These are phyloP conservation scores for Clarias magur DNA, from an alignment of 2,113 vertebrate genomes.

Conservation along the genomic window DNA sequence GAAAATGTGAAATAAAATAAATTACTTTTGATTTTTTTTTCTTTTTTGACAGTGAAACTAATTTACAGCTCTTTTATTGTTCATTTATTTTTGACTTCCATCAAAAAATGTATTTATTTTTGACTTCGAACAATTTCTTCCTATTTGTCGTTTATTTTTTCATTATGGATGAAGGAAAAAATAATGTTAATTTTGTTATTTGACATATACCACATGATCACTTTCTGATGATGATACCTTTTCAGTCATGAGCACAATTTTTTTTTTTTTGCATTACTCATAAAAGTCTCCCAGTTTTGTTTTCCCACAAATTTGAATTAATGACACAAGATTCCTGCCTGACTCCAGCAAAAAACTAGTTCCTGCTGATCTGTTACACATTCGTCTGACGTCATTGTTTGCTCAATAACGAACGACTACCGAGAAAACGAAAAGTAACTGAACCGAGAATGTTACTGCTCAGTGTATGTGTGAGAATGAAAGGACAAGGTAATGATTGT, in stretches of 20 bases:
- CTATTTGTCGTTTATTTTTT: not conserved
- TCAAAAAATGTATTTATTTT: not conserved
- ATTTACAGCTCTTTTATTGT: not conserved
- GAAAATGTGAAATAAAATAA: not conserved
- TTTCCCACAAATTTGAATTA: not conserved
- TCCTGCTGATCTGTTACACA: slow-evolving; percentile 6
- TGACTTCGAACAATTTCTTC: not conserved
- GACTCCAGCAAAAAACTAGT: slow-evolving; percentile 50
- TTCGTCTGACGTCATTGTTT: not conserved
- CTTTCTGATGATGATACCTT: not conserved
- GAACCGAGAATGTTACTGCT: not conserved
- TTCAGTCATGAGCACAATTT: too few species aligned
- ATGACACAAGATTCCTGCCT: not conserved
- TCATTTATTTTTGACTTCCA: not conserved
- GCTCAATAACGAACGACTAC: not conserved
- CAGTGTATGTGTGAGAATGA: slow-evolving; percentile 17
- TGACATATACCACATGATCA: not conserved
- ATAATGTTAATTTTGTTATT: not conserved
- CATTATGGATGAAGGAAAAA: not conserved
- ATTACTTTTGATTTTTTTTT: too few species aligned
- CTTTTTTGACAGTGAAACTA: not conserved
- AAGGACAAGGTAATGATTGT: slow-evolving; percentile 45
- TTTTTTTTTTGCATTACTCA: not conserved
- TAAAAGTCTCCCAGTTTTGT: not conserved
- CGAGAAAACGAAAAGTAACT: not conserved